These are phyloP conservation scores for Brachionus manjavacas DNA, from an alignment of 1,140 invertebrate species.

Conservation along the genomic window DNA sequence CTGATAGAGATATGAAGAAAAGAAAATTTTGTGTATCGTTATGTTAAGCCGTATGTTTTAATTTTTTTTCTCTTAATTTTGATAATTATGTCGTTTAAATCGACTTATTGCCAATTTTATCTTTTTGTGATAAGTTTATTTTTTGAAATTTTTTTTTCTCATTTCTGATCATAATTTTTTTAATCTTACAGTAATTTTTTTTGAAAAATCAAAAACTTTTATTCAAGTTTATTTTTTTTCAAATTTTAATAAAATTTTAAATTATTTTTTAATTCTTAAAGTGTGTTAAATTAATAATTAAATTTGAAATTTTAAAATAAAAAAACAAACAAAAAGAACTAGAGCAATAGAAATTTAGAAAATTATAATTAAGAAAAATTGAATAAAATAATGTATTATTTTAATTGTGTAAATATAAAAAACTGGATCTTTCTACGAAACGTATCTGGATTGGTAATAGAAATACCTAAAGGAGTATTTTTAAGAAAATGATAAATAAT, in stretches of 20 bases:
- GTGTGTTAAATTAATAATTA: too few relatives aligned
- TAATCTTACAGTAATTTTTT: background rate
- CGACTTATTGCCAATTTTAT: background rate
- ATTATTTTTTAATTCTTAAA: background rate
- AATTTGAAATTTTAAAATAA: too few relatives aligned
- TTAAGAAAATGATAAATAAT: too few relatives aligned
- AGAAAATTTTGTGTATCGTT: background rate
- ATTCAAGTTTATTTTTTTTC: conserved; percentile 2
- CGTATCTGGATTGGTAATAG: too few relatives aligned
- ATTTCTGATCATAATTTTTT: background rate
- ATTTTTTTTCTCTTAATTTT: background rate
- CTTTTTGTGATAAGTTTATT: background rate
- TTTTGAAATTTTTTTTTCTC: background rate
- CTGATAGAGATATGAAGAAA: background rate
- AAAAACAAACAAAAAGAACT: too few relatives aligned
- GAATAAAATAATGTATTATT: too few relatives aligned
- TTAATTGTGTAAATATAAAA: too few relatives aligned
- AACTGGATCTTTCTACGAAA: too few relatives aligned
- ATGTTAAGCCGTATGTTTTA: background rate
- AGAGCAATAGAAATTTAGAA: too few relatives aligned
- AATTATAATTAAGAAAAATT: too few relatives aligned
- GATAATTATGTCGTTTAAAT: background rate
- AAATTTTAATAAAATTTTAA: background rate
- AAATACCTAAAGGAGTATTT: too few relatives aligned
- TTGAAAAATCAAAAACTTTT: background rate